A percentile compares a stretch with the other conserved stretches of the same genome.
Evolutionary conservation across 2,888 invertebrate species (phyloP).

Genomic region (Stenurella melanura): DNA sequence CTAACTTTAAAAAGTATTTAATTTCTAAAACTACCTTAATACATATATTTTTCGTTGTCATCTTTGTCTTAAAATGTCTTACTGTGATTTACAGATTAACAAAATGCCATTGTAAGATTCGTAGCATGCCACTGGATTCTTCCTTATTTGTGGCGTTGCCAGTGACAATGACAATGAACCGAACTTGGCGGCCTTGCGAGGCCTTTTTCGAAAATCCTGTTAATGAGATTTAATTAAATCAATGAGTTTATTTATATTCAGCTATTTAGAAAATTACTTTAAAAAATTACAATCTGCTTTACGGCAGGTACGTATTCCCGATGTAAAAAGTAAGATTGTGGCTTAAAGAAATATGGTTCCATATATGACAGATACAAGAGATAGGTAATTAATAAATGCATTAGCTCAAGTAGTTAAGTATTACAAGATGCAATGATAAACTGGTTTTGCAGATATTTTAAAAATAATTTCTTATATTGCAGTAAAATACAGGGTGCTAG

Average conservation of each 20-base stretch:
- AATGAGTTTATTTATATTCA: slow-evolving; percentile 46
- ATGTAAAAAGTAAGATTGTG: neutral
- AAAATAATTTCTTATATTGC: neutral
- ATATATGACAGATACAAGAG: neutral
- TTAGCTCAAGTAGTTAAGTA: neutral
- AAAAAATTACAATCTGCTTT: neutral
- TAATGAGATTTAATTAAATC: slow-evolving; percentile 56
- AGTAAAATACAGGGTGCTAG: no score
- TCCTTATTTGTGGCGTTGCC: neutral
- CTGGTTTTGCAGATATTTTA: neutral
- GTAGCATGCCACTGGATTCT: neutral
- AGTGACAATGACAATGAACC: slow-evolving; percentile 49
- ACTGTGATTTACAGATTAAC: no score
- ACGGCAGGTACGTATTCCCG: neutral
- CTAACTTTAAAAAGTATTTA: no score
- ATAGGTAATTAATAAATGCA: neutral
- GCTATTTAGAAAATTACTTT: slow-evolving; percentile 36
- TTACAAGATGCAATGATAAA: neutral
- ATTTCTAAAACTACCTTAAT: no score
- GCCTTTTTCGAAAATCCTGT: slow-evolving; percentile 53
- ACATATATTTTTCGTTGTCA: no score
- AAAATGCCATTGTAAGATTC: neutral
- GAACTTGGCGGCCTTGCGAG: slow-evolving; percentile 47
- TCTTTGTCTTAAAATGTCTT: no score
- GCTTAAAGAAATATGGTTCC: neutral